Conservation (phyloP, 2,797 vertebrate species). For the Tamandua tetradactyla region DNA sequence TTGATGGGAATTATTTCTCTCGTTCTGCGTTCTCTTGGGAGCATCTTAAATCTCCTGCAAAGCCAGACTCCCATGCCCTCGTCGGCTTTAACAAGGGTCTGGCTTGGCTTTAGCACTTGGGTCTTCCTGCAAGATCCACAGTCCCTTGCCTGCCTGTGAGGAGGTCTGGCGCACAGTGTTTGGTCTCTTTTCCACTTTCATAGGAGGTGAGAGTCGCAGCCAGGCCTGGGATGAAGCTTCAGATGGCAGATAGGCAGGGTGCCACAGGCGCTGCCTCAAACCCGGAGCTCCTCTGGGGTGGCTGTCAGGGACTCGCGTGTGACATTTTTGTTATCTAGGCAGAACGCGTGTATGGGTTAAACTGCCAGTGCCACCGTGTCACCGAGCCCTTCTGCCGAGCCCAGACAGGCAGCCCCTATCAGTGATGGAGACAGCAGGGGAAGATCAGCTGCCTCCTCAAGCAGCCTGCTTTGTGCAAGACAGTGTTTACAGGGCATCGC, state of each 20-base stretch:
- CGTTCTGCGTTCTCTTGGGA: conserved; percentile 4
- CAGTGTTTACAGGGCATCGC: conserved; percentile 49
- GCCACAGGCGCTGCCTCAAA: background rate
- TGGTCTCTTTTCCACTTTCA: background rate
- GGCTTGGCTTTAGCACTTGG: background rate
- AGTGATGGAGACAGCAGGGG: conserved; percentile 55
- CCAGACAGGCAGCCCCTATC: conserved; percentile 53
- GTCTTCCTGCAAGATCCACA: background rate
- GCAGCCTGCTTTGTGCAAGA: conserved; percentile 56
- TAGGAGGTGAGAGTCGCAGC: conserved; percentile 30
- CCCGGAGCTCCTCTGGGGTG: conserved; percentile 48
- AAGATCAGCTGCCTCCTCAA: conserved; percentile 59
- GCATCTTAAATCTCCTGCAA: accelerated
- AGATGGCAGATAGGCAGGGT: background rate
- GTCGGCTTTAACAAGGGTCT: background rate
- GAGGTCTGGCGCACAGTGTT: conserved; percentile 44
- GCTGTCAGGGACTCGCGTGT: conserved; percentile 64
- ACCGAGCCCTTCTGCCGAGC: conserved; percentile 70
- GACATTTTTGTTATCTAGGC: conserved; percentile 77
- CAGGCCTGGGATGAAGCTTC: conserved; percentile 36
- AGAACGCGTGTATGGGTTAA: conserved; percentile 79
- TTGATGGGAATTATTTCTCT: background rate
- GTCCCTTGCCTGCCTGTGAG: background rate
- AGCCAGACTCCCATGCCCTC: background rate
- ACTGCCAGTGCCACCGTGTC: conserved; percentile 64